Evolutionary conservation across 2,888 invertebrate species (phyloP), one percentile per base, ranked within the genome.

Genomic region (Camponotus fellah): DNA sequence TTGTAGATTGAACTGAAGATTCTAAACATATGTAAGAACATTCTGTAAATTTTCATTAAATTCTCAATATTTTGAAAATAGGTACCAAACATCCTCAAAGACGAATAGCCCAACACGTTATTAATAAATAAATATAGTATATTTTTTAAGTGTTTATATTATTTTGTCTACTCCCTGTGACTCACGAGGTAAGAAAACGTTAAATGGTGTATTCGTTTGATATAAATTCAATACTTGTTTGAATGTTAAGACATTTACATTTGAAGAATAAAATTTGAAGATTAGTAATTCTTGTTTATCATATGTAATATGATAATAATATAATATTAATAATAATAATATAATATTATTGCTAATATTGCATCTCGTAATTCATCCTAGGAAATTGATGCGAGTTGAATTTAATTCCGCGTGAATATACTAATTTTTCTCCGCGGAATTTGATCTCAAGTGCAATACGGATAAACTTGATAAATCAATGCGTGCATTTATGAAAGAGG

Each of bases 401-500:
- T 71, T 71, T 6, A 77, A 68, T 58, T 58, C 40, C 34, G 40
- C 21, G 46, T 26, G 65, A 43, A n/a, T 71, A 69, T 43, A 43
- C 34, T n/a, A 60, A 79, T 60, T 71, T 71, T 79, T 71, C 32
- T 60, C 46, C 58, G 21, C 21, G 32, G 60, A 60, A 26, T 80
- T 72, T 60, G 72, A 79, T 76, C 69, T 40, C 32, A 43, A 69
- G 40, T 56, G 56, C 40, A 56, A 32, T 62, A 43, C n/a, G 60
- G 60, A 72, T 72, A 60, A 80, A 72, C 46, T 26, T 46, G 77
- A 43, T 32, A 10, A 77, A 58, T 37, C 34, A 26, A 37, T 40
- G 3, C 17, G 46, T 71, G n/a, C 8, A 53, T n/a, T 68, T 34
- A 60, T 72, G 60, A 60, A 46, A 37, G 58, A n/a, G 60, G 37